phyloP scores from a whole-genome alignment of 2,113 vertebrate genomes.

The Gadus macrocephalus region DNA sequence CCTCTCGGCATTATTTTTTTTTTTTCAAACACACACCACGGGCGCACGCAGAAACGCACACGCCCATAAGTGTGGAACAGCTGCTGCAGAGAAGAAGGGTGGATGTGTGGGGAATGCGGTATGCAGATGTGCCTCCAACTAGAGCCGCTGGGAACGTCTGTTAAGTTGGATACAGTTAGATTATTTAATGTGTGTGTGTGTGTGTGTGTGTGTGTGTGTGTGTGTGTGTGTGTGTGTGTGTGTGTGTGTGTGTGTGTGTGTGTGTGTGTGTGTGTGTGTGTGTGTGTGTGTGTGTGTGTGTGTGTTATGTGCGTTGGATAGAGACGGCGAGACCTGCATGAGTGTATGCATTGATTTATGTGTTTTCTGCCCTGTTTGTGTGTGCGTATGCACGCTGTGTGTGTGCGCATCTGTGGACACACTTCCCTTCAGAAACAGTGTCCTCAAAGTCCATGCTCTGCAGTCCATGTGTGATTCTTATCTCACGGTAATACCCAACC shows the following conservation, averaged over 20 bases:
- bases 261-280: not conserved
- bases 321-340: not conserved
- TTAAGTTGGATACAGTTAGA: slow-evolving; percentile 51
- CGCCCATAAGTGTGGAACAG: slow-evolving; percentile 50
- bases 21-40: slow-evolving; percentile 21
- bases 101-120: slow-evolving; percentile 26
- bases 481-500: slow-evolving; percentile 33
- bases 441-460: slow-evolving; percentile 17
- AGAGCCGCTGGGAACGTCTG: slow-evolving; percentile 13
- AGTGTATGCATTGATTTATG: not conserved
- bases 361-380: not conserved
- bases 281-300: slow-evolving; percentile 3
- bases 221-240: not conserved
- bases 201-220: slow-evolving; percentile 20
- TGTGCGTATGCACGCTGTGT: not conserved
- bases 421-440: slow-evolving; percentile 1
- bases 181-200: slow-evolving; percentile 43
- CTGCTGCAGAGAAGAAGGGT: slow-evolving; percentile 33
- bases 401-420: not conserved
- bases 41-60: too few species aligned
- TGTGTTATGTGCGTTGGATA: slow-evolving; percentile 1
- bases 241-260: slow-evolving; percentile 4
- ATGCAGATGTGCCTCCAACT: slow-evolving; percentile 49
- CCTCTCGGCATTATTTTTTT: not conserved
- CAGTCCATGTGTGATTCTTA: slow-evolving; percentile 26